A percentile compares a stretch with the other conserved stretches of the same genome.
These are phyloP conservation scores for Venustoraphidia nigricollis DNA, from an alignment of 2,888 invertebrate species.

Conservation along the genomic window DNA sequence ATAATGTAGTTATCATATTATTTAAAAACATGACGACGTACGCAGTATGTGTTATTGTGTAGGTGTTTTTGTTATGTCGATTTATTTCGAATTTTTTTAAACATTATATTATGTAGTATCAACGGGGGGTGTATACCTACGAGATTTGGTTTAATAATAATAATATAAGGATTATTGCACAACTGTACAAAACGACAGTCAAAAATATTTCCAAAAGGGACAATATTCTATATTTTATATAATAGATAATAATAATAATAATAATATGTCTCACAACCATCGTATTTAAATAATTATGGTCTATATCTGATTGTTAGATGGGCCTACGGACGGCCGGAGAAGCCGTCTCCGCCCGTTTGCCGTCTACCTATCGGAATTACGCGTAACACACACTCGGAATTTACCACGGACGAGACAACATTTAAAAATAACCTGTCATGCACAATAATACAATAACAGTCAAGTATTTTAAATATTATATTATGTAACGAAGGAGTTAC, in stretches of 20 bases:
- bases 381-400: too few species aligned
- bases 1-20: too few species aligned
- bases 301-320: not conserved
- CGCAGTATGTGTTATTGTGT: constrained; percentile 4
- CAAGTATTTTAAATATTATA: too few species aligned
- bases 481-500: not conserved
- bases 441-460: too few species aligned
- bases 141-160: not conserved
- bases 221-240: constrained; percentile 2
- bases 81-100: constrained; percentile 2
- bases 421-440: too few species aligned
- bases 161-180: constrained; percentile 14
- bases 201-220: constrained; percentile 6
- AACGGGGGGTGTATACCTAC: too few species aligned
- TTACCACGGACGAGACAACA: too few species aligned
- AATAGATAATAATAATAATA: constrained; percentile 2
- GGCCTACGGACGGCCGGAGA: not conserved
- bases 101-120: not conserved
- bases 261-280: constrained; percentile 5
- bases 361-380: too few species aligned
- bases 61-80: not conserved
- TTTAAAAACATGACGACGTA: constrained; percentile 4
- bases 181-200: constrained; percentile 11
- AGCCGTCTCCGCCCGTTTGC: not conserved
- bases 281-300: constrained; percentile 5